Evolutionary conservation across 2,888 invertebrate species (phyloP).

Genomic region (Metacarcinus magister): DNA sequence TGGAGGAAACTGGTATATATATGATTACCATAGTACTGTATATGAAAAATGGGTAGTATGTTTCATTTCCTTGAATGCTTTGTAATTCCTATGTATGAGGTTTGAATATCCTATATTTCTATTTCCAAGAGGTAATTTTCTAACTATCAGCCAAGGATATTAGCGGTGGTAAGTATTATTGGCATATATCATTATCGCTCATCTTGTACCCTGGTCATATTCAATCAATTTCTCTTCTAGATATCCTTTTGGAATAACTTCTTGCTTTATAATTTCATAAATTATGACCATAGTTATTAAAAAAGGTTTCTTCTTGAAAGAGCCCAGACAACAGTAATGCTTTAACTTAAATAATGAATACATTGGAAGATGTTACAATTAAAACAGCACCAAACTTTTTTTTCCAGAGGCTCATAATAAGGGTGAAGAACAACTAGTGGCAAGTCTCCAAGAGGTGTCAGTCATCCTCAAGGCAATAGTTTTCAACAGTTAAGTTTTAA

Average conservation of each 20-base stretch:
- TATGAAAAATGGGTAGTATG: too few species aligned
- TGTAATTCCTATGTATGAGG: too few species aligned
- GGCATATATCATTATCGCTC: too few species aligned
- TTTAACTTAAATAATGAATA: not conserved
- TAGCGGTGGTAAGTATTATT: too few species aligned
- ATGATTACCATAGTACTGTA: too few species aligned
- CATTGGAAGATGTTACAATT: not conserved
- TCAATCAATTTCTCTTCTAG: too few species aligned
- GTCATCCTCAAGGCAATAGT: slow-evolving; percentile 41
- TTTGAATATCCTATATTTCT: too few species aligned
- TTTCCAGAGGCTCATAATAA: slow-evolving; percentile 3
- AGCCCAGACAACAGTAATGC: not conserved
- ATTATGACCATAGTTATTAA: not conserved
- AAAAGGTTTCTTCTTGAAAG: not conserved
- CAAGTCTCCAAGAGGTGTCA: slow-evolving; percentile 26
- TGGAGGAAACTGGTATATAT: not conserved
- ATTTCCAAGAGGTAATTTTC: too few species aligned
- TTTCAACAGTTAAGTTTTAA: slow-evolving; percentile 40
- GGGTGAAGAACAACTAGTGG: not conserved
- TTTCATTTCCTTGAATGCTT: too few species aligned
- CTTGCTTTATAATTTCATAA: not conserved
- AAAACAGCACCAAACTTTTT: not conserved
- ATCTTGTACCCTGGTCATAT: too few species aligned
- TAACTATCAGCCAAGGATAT: too few species aligned
- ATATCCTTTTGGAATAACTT: too few species aligned